Evolutionary conservation across 2,888 invertebrate species (phyloP), one percentile per base, ranked within the genome.

Genomic region (Temnothorax unifasciatus): DNA sequence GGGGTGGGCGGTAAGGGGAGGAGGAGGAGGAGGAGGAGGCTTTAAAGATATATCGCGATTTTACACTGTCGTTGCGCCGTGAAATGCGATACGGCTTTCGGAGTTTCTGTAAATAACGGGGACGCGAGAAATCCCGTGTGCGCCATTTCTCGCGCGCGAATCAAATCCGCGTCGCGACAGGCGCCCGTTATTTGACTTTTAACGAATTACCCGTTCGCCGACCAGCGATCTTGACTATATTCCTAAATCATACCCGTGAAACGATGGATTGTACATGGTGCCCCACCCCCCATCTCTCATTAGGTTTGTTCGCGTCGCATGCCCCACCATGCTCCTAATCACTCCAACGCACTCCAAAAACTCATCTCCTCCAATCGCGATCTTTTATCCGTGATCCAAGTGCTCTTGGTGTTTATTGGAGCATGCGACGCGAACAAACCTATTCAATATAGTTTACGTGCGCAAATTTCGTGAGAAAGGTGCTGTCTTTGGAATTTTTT

Each of bases 21-120:
- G 3, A 29, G 64, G 69, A 9, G 25, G 34, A 1, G 21, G 21
- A 38, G 34, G 11, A 13, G 25, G 5, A 41, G 76, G 64, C 57
- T 82, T 82, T 82, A 64, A 64, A 75, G 79, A 79, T 79, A 79
- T 52, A 79, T 79, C 79, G 79, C 71, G 71, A 79, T 79, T 79
- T 79, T 79, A 79, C 71, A 59, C 34, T 54, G 77, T 44, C 69
- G 79, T 77, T 77, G 54, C 54, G 54, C 13, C 47, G 57, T 59
- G 71, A 57, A 59, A 79, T 21, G 59, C 71, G 69, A 69, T 57
- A 44, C 69, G 75, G 61, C 63, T 63, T 61, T 52, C 21, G 44
- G 71, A 79, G 79, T 79, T 79, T 71, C 59, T 59, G 71, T 71
- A 69, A 79, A 69, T 79, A 69, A 57, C 59, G 71, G 34, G 44